Evolutionary conservation across 2,797 vertebrate species (phyloP).

Genomic region (Pachyuromys duprasi): DNA sequence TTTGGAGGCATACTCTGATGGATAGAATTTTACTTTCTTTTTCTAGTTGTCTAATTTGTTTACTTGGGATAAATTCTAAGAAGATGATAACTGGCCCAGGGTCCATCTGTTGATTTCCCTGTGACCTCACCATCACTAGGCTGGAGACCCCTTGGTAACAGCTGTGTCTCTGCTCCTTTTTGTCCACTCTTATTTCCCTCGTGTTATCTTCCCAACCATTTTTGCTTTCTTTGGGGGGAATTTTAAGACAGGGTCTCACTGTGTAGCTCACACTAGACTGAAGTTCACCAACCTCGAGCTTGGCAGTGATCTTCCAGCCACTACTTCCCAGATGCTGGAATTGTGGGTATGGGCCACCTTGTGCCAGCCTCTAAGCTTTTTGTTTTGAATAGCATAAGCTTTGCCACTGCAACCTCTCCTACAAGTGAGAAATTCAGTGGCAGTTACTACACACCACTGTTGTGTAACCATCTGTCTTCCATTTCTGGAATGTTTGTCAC

Average conservation of each 20-base stretch:
- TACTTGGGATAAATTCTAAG: slow-evolving; percentile 25
- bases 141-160: background rate
- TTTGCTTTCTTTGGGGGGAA: background rate
- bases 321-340: background rate
- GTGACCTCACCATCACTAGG: background rate
- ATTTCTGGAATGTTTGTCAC: background rate
- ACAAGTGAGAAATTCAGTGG: background rate
- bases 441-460: background rate
- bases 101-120: background rate
- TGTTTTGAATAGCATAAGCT: background rate
- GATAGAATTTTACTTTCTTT: slow-evolving; percentile 16
- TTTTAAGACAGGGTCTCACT: background rate
- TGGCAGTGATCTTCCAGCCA: background rate
- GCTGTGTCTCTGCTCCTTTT: background rate
- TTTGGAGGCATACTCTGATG: slow-evolving; percentile 31
- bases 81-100: background rate
- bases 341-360: background rate
- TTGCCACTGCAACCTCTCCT: background rate
- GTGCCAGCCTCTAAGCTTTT: background rate
- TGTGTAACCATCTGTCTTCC: background rate
- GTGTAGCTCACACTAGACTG: background rate
- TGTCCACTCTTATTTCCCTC: background rate
- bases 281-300: background rate
- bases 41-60: slow-evolving; percentile 43
- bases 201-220: background rate